A percentile compares a stretch with the other conserved stretches of the same genome.
Evolutionary conservation across 2,797 vertebrate genomes (phyloP).

Genomic region (Enteromius afrohamiltoni): DNA sequence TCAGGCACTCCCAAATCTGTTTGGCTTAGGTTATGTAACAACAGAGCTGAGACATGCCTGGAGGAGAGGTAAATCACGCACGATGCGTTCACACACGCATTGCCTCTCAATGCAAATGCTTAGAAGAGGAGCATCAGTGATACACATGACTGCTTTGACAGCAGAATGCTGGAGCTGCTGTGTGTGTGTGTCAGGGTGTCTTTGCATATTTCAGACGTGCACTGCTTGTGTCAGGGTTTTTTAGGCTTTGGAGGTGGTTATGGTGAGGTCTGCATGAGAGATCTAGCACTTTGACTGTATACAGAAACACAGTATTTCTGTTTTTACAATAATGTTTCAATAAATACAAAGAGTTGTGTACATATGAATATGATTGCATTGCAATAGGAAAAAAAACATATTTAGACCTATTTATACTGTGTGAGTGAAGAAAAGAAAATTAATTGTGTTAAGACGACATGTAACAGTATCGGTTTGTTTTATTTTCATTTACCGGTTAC

Average conservation of each 20-base stretch:
- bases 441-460: not conserved
- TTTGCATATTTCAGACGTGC: slow-evolving; percentile 34
- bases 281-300: slow-evolving; percentile 5
- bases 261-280: not conserved
- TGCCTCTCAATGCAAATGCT: slow-evolving; percentile 22
- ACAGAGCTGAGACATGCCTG: slow-evolving; percentile 43
- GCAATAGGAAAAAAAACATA: not conserved
- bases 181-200: not conserved
- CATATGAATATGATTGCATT: not conserved
- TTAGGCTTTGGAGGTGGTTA: not conserved
- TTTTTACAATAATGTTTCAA: not conserved
- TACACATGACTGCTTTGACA: slow-evolving; percentile 41
- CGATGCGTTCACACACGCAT: slow-evolving; percentile 14
- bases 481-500: too few relatives aligned
- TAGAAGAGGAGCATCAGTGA: slow-evolving; percentile 20
- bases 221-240: slow-evolving; percentile 28
- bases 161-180: slow-evolving; percentile 21
- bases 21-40: slow-evolving; percentile 50
- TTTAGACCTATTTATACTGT: not conserved
- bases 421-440: not conserved
- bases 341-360: not conserved
- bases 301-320: not conserved
- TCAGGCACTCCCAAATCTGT: slow-evolving; percentile 42
- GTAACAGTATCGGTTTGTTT: too few relatives aligned
- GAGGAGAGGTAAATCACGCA: slow-evolving; percentile 41